Percentiles rank a stretch among this genome's conserved stretches.
phyloP scores from a whole-genome alignment of 2,113 vertebrate species.

The Tauraco erythrolophus region DNA sequence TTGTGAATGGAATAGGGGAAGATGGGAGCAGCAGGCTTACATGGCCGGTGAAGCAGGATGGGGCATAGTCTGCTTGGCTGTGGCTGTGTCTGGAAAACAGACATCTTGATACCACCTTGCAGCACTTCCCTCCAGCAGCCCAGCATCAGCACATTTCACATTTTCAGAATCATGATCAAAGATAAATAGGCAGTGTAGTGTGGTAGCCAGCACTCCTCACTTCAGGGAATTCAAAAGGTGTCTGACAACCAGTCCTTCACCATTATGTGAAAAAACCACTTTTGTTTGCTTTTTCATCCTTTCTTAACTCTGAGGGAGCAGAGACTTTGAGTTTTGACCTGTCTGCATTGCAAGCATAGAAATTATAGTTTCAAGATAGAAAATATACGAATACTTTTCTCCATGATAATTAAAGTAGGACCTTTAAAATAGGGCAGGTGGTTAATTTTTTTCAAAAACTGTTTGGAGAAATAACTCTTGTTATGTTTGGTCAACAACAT shows the following conservation, averaged over 20 bases:
- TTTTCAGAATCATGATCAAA: background rate
- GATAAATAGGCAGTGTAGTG: background rate
- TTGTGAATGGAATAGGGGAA: background rate
- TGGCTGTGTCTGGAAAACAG: background rate
- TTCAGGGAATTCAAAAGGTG: background rate
- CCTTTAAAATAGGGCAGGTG: background rate
- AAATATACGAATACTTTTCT: background rate
- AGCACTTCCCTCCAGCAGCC: background rate
- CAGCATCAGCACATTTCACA: rapidly evolving
- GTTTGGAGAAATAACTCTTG: background rate
- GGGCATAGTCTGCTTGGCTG: background rate
- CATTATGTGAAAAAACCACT: background rate
- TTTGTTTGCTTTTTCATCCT: background rate
- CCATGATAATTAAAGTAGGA: background rate
- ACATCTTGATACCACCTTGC: background rate
- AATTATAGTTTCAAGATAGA: background rate
- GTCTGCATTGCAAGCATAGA: background rate
- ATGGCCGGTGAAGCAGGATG: background rate
- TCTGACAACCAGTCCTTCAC: background rate
- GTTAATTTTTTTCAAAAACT: background rate
- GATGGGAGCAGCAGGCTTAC: background rate
- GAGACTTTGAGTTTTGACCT: background rate
- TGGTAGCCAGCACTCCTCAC: background rate
- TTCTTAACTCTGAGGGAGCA: background rate
- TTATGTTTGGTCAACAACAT: background rate